Conservation (phyloP, 2,888 invertebrate genomes). For the Bombylius major region DNA sequence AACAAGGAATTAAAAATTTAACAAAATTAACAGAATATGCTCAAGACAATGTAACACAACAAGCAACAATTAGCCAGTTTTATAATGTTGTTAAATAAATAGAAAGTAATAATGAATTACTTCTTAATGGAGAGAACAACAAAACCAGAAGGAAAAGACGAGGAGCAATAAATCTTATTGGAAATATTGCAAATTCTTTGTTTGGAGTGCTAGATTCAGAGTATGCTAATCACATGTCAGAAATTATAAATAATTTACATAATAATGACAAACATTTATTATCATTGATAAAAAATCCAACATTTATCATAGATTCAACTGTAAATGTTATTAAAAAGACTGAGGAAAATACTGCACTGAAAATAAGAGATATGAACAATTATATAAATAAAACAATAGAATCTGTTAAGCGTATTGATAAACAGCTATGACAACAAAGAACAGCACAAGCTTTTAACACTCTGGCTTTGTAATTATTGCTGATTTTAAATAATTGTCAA, state of each 20-base stretch:
- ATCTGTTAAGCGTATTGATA: background rate
- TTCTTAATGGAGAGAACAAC: background rate
- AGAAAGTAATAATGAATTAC: background rate
- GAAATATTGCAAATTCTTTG: background rate
- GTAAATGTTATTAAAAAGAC: background rate
- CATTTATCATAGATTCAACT: background rate
- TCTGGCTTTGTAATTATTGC: background rate
- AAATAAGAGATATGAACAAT: background rate
- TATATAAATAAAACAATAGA: background rate
- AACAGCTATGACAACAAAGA: background rate
- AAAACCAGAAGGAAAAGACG: background rate
- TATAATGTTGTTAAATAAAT: no score
- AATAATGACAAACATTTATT: background rate
- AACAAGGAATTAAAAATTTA: no score
- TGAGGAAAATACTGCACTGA: background rate
- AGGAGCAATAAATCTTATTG: background rate
- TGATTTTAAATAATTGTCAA: background rate
- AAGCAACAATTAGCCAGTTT: no score
- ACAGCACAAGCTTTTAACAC: background rate
- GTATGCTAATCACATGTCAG: background rate
- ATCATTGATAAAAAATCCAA: background rate
- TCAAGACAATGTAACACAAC: no score
- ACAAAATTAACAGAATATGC: no score
- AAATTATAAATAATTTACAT: background rate
- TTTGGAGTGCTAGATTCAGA: constrained; percentile 1